Percentiles rank a stretch among this genome's conserved stretches.
Evolutionary conservation across 2,888 invertebrate species (phyloP).

Genomic region (Uropetala carovei): DNA sequence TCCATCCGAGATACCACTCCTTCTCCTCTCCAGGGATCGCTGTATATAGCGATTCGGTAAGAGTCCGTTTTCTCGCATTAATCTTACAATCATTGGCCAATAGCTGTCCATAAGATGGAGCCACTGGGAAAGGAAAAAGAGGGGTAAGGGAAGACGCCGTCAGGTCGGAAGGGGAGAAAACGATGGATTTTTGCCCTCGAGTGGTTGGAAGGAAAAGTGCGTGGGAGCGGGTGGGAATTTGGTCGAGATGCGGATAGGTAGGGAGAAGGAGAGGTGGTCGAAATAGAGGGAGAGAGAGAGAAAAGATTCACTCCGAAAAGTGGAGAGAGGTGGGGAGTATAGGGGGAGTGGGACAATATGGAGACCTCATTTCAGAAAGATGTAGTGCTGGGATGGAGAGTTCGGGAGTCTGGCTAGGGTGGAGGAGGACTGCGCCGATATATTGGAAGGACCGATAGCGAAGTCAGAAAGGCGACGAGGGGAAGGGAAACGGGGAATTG

Average conservation of each 20-base stretch:
- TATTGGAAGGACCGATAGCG: conserved; percentile 22
- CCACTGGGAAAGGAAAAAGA: not conserved
- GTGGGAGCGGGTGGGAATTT: not conserved
- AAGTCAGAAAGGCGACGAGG: not conserved
- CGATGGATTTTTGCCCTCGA: not conserved
- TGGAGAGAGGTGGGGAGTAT: not conserved
- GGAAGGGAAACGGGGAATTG: not conserved
- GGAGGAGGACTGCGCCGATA: conserved; percentile 41
- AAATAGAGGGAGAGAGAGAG: conserved; percentile 2
- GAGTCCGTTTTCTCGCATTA: conserved; percentile 43
- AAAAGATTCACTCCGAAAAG: conserved; percentile 24
- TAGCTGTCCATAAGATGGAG: conserved; percentile 45
- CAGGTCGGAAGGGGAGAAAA: not conserved
- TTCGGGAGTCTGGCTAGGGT: not conserved
- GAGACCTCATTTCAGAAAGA: not conserved
- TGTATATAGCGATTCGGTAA: not conserved
- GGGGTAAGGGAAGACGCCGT: conserved; percentile 6
- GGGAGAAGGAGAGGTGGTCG: not conserved
- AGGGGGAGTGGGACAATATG: not conserved
- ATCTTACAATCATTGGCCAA: conserved; percentile 60
- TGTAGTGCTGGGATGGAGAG: not conserved
- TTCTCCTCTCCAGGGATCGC: not conserved
- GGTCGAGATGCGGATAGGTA: not conserved
- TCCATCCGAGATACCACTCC: not conserved
- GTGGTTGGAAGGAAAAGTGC: not conserved